These are phyloP conservation scores for Oasisia sp. DNA, from an alignment of 2,888 invertebrate genomes.

Conservation along the genomic window DNA sequence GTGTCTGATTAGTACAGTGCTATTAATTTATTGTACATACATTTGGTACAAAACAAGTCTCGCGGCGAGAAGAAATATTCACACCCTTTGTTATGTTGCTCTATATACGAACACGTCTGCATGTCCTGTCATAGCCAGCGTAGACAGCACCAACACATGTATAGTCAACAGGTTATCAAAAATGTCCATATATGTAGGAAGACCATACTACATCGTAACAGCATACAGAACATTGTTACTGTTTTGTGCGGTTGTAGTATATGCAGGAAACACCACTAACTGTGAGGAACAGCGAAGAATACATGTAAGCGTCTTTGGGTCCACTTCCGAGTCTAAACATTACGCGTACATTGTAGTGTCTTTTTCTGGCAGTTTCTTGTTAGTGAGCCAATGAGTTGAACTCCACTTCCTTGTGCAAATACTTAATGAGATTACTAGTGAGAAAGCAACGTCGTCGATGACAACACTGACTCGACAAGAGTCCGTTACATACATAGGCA, in stretches of 20 bases:
- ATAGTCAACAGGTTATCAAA: background rate
- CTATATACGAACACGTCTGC: background rate
- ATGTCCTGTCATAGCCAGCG: background rate
- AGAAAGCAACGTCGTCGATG: background rate
- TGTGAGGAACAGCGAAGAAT: background rate
- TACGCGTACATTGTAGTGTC: background rate
- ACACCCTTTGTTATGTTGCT: background rate
- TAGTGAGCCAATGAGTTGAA: background rate
- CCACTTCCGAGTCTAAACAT: background rate
- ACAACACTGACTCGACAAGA: background rate
- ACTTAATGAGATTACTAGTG: conserved; percentile 17
- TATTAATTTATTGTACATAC: conserved; percentile 17
- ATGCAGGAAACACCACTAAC: background rate
- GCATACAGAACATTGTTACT: background rate
- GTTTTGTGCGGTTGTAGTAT: conserved; percentile 17
- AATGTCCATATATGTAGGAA: background rate
- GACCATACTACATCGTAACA: background rate
- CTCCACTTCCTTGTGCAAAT: background rate
- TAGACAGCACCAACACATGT: background rate
- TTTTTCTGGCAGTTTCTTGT: background rate
- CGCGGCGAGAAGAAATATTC: conserved; percentile 4
- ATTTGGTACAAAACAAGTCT: conserved; percentile 17
- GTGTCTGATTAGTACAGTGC: conserved; percentile 6
- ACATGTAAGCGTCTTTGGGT: background rate
- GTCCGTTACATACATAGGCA: background rate